phyloP scores from a whole-genome alignment of 2,797 vertebrate species.

The Phoxinus dragarum region DNA sequence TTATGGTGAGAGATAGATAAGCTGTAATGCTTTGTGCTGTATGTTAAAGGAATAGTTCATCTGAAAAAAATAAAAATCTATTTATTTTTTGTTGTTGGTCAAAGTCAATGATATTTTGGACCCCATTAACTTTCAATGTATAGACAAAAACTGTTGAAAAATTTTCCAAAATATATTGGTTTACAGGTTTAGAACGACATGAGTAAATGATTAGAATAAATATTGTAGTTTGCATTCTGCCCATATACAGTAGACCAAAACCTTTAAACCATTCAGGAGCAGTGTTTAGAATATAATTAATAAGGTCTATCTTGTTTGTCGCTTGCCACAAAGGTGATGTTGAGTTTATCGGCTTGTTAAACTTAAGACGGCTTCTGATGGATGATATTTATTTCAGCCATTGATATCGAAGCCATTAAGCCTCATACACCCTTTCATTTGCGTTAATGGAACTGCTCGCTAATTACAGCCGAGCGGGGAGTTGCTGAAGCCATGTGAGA shows the following conservation, averaged over 20 bases:
- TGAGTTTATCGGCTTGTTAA: slow-evolving; percentile 24
- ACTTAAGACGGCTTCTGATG: neutral
- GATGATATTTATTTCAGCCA: slow-evolving; percentile 14
- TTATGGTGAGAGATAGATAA: slow-evolving; percentile 7
- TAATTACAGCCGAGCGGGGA: slow-evolving; percentile 14
- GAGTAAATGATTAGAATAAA: neutral
- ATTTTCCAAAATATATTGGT: neutral
- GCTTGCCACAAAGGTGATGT: neutral
- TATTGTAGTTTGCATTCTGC: neutral
- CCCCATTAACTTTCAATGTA: neutral
- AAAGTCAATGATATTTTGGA: neutral
- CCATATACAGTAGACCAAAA: neutral
- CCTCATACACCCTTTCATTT: slow-evolving; percentile 29
- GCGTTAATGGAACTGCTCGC: slow-evolving; percentile 28
- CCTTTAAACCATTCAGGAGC: neutral
- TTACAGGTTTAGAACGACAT: neutral
- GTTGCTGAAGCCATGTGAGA: neutral
- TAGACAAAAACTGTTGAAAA: neutral
- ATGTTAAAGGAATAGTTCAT: neutral
- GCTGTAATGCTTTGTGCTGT: neutral
- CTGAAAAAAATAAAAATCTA: neutral
- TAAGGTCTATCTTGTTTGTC: neutral
- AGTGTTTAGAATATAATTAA: neutral
- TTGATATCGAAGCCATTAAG: slow-evolving; percentile 43
- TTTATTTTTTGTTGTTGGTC: neutral